A percentile compares a stretch with the other conserved stretches of the same genome.
Evolutionary conservation across 23 tunicate genomes (phyloP).

Genomic region (Phallusia fumigata): DNA sequence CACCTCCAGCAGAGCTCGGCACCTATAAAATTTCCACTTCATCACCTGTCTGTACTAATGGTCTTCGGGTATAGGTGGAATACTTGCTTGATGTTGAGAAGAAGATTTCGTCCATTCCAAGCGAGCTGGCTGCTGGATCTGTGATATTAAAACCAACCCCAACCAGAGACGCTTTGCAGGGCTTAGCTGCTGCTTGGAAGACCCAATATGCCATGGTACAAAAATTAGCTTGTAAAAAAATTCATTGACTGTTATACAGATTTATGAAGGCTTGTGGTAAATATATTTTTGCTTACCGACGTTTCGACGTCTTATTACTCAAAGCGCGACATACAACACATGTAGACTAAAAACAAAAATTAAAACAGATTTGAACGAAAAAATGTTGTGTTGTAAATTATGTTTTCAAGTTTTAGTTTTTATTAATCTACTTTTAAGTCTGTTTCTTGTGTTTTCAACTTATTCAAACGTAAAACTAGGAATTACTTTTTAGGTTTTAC

Average conservation of each 20-base stretch:
- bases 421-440: too few species aligned
- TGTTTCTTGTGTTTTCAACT: background rate
- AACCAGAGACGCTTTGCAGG: constrained; percentile 71
- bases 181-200: constrained; percentile 95
- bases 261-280: too few species aligned
- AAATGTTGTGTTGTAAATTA: background rate
- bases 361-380: background rate
- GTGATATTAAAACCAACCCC: constrained; percentile 86
- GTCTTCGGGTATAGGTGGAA: constrained; percentile 44
- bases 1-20: too few species aligned
- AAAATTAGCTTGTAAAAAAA: too few species aligned
- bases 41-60: background rate
- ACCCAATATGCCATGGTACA: constrained; percentile 89
- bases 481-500: constrained; percentile 52
- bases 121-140: constrained; percentile 69
- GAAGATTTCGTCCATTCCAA: constrained; percentile 81
- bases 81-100: constrained; percentile 78
- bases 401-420: too few species aligned
- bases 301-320: too few species aligned
- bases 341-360: too few species aligned
- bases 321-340: too few species aligned
- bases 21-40: too few species aligned
- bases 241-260: too few species aligned
- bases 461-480: too few species aligned
- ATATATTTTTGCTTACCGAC: too few species aligned